Evolutionary conservation across 2,888 invertebrate genomes (phyloP), one percentile per base, ranked within the genome.

Genomic region (Philonicus albiceps): DNA sequence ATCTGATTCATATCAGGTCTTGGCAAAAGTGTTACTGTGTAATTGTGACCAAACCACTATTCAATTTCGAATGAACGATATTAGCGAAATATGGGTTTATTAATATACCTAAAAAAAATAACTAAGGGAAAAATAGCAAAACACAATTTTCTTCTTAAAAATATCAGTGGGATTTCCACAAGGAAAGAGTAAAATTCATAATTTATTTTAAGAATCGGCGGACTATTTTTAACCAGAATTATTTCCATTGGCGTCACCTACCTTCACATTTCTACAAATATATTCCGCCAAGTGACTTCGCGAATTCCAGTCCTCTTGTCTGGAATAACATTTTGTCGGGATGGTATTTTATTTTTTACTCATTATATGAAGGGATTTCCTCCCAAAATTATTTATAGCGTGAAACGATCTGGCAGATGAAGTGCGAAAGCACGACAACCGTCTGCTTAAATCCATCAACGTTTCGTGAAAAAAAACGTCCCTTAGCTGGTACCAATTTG

Each of bases 401-500:
- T 7, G 40, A 76, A 76, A 34, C 76, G 43, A 76, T 37, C 76
- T 76, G 76, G 76, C 76, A 76, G 76, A 31, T 76, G 40, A 37
- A 37, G 76, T 76, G 76, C 40, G 22, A 64, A 76, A 76, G 76
- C 7, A 40, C 34, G 76, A 37, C 76, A 16, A 40, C 40, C 76
- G 76, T 76, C 76, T 76, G 76, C 40, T n/a, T 64, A 64, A 64
- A 22, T 64, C 64, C 64, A 64, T 64, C 64, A 64, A 7, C 19
- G 7, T 49, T 49, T 19, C 64, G 27, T 11, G 64, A 13, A 64
- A 64, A n/a, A 31, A 64, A 64, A 27, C 0, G 22, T 64, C 64
- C 64, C 64, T 64, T 64, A 64, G 22, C 64, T 19, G 64, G 27
- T 27, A 27, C 8, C 64, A 64, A 64, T 64, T 64, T 64, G 64